These are phyloP conservation scores for Acipenser ruthenus DNA, from an alignment of 2,797 vertebrate genomes.

Conservation along the genomic window DNA sequence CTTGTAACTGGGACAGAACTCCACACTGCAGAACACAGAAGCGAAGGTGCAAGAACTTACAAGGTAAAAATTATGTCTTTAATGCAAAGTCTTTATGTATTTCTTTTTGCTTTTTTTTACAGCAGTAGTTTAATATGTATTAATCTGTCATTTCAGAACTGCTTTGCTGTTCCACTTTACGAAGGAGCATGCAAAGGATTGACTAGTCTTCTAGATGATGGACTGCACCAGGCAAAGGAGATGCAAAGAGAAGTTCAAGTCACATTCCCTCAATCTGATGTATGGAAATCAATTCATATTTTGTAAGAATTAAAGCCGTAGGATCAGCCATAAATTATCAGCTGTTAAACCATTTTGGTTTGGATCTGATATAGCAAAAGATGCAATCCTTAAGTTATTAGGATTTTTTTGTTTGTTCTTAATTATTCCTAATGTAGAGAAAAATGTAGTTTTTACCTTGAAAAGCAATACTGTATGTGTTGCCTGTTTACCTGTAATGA, in stretches of 20 bases:
- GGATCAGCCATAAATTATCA: too few species aligned
- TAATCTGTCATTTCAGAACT: constrained; percentile 30
- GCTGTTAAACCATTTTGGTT: too few species aligned
- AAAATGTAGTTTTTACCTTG: not conserved
- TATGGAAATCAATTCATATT: constrained; percentile 19
- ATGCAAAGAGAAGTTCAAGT: constrained; percentile 59
- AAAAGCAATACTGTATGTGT: not conserved
- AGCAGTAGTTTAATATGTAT: not conserved
- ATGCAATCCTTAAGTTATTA: not conserved
- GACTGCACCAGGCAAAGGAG: constrained; percentile 47
- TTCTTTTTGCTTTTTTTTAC: not conserved
- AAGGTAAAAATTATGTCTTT: constrained; percentile 37
- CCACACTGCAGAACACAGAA: constrained; percentile 41
- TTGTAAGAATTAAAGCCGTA: too few species aligned
- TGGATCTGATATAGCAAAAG: too few species aligned
- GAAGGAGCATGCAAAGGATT: constrained; percentile 64
- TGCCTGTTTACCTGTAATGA: not conserved
- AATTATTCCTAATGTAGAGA: too few species aligned
- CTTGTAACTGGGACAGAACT: constrained; percentile 57
- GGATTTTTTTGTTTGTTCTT: too few species aligned
- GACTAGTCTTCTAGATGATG: constrained; percentile 55
- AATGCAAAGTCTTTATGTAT: not conserved
- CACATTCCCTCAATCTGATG: constrained; percentile 51
- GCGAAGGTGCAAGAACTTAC: constrained; percentile 22
- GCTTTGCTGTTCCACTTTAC: constrained; percentile 37